Conservation (phyloP, 2,113 vertebrate genomes). For the Podocnemis expansa region DNA sequence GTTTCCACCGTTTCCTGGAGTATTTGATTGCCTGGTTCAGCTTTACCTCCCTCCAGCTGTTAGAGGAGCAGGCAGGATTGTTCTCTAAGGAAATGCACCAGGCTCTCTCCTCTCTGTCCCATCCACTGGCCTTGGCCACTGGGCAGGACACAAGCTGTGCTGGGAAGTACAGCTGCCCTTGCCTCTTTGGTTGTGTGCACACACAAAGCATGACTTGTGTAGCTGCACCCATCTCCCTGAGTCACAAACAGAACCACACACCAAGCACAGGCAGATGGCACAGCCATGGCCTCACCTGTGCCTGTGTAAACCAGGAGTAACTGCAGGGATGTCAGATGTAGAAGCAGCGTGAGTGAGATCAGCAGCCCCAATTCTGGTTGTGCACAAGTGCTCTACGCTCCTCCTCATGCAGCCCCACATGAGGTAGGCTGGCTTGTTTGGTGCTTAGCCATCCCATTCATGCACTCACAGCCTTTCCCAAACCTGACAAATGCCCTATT, state of each 20-base stretch:
- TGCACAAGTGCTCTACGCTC: not conserved
- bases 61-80: not conserved
- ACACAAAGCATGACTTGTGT: not conserved
- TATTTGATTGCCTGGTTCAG: not conserved
- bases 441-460: accelerated
- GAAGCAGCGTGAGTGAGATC: not conserved
- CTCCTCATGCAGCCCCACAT: not conserved
- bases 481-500: not conserved
- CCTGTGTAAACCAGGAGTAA: not conserved
- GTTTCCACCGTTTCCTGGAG: no score
- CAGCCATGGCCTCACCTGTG: not conserved
- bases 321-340: not conserved
- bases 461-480: not conserved
- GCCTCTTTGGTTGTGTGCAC: not conserved
- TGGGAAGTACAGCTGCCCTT: not conserved
- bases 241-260: not conserved
- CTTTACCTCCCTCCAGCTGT: not conserved
- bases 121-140: accelerated
- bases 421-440: not conserved
- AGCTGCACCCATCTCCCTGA: not conserved
- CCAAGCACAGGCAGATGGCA: not conserved
- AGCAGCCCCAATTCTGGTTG: not conserved
- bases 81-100: not conserved
- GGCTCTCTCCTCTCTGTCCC: not conserved
- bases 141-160: no score